Evolutionary conservation across 2,113 vertebrate species (phyloP), one percentile per base, ranked within the genome.

Genomic region (Nothobranchius kuhntae): DNA sequence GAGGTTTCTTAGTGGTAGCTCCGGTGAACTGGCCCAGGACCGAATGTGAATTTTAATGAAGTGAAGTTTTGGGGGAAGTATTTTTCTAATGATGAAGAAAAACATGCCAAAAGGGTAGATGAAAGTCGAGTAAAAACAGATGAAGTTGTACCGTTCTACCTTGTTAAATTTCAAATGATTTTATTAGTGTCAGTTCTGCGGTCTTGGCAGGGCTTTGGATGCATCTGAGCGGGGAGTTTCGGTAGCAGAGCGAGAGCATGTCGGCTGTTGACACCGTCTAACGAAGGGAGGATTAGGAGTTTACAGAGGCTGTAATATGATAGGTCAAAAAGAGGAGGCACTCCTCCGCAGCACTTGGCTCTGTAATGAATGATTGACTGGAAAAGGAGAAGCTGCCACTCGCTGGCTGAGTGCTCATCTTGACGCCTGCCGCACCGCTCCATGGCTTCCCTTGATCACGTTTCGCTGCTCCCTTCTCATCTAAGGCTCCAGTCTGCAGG

Each of bases 251-350:
- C 83, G 93, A 92, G 92, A 93, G 94, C 93, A 92, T 84, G 93
- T 94, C 90, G 88, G 90, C 93, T 95, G 95, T 94, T 95, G 96
- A 98, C 95, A 96, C 94, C 93, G 92, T 94, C 95, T 96, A 96
- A 96, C 94, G 94, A 96, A 95, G 90, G 92, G 92, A 90, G 95
- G 95, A 96, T 96, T 95, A 95, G 94, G 94, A 95, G 93, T 97
- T 96, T 97, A 96, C 96, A 95, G 95, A 95, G 94, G 94, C 93
- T 92, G 94, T 95, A 95, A 96, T 95, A 95, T 95, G 95, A 96
- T 94, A 94, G 95, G 95, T 96, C 95, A 94, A 93, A 94, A 94
- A 90, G 93, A 94, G 93, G 93, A 96, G 94, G 94, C 91, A 89
- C 94, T 95, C 94, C 95, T 94, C 93, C 85, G 80, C 94, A 93